Base-by-base conservation (phyloP, 2,888 invertebrate species). In the Caradrina kadenii region DNA sequence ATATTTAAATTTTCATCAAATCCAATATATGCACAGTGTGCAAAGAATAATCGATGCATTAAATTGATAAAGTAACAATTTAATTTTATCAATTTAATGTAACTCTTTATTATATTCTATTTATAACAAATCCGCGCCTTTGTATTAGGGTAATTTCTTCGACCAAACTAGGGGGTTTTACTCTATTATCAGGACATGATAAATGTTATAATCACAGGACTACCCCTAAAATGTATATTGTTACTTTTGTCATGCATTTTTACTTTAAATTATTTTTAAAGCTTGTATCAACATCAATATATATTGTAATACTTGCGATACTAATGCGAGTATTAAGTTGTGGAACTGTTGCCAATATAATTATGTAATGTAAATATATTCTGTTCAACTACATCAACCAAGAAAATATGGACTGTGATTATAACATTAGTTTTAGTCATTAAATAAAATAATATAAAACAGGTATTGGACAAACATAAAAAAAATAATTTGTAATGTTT, bases 401-500 rank as follows among this genome's bases (percentile, higher is more conserved):
- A 21, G 26, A 61, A 50, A 68, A 69, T 49, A 52, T 74, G 77
- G 69, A 81, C 86, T 87, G 84, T 86, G 87, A 86, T 84, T 84
- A 84, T 81, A 87, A 87, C 81, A 84, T 81, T 61, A 67, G 69
- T 74, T 59, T 42, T 65, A 77, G 63, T 68, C 67, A 69, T 72
- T 75, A 60, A 63, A 76, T 78, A 79, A 69, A 79, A 79, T 79
- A 66, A 59, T 69, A 66, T 59, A 78, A 79, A 84, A 76, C 56
- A 68, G 76, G 80, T 63, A 71, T 71, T 65, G 71, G 81, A 85
- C 87, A 89, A 89, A 89, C 76, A 84, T 80, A 79, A 84, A 76
- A 72, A 69, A 67, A 69, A 88, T 85, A 83, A 88, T 88, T 87
- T 86, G 80, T 84, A 89, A 88, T 83, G 83, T 88, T 89, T 88